These are phyloP conservation scores for Hydroisotoma schaefferi DNA, from an alignment of 2,888 invertebrate species.

Conservation along the genomic window DNA sequence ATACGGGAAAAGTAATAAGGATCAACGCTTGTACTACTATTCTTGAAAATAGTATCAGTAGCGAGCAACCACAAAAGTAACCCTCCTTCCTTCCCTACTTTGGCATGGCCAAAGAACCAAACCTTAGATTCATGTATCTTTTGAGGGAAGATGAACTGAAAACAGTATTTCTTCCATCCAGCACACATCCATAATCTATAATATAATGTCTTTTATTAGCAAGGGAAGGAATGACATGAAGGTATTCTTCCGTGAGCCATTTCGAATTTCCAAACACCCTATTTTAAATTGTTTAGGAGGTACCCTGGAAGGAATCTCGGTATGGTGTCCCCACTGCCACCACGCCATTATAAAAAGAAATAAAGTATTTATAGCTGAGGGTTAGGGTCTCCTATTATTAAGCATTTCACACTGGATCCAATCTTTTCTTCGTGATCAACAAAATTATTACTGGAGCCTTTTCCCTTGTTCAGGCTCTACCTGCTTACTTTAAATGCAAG, in stretches of 20 bases:
- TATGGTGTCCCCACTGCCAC: constrained; percentile 19
- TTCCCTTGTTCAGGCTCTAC: constrained; percentile 2
- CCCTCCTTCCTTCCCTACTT: too few relatives aligned
- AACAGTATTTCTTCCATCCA: neutral
- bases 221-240: too few relatives aligned
- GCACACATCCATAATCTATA: constrained; percentile 8
- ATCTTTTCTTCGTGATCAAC: constrained; percentile 18
- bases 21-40: too few relatives aligned
- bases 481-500: too few relatives aligned
- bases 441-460: constrained; percentile 18
- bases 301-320: constrained; percentile 5
- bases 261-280: constrained; percentile 15
- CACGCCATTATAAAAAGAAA: constrained; percentile 16
- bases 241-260: constrained; percentile 13
- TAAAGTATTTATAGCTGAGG: constrained; percentile 20
- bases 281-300: constrained; percentile 16
- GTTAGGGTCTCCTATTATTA: constrained; percentile 15
- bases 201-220: too few relatives aligned
- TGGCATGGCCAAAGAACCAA: neutral
- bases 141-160: constrained; percentile 13
- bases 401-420: constrained; percentile 18
- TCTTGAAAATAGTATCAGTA: too few relatives aligned
- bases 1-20: neutral
- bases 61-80: too few relatives aligned
- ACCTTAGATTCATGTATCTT: neutral